A percentile compares a stretch with the other conserved stretches of the same genome.
Evolutionary conservation across 1,140 invertebrate species (phyloP).

Genomic region (Hycleus cichorii): DNA sequence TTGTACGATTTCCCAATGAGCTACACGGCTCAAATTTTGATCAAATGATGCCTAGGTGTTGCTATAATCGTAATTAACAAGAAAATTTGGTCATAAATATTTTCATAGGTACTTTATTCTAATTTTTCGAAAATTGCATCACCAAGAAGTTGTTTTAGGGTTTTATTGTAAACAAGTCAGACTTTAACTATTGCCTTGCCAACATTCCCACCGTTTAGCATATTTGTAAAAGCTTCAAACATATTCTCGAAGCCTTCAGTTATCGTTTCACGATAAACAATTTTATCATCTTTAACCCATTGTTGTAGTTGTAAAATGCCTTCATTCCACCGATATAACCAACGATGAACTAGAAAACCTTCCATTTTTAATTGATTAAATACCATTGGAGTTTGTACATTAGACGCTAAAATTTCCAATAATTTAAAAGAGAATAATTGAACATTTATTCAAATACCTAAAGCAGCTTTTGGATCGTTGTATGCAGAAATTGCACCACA

Average conservation of each 20-base stretch:
- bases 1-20: too few relatives aligned
- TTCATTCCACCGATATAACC: constrained; percentile 50
- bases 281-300: constrained; percentile 57
- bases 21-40: too few relatives aligned
- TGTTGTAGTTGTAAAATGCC: constrained; percentile 51
- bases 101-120: too few relatives aligned
- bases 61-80: too few relatives aligned
- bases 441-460: constrained; percentile 26
- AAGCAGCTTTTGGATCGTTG: constrained; percentile 41
- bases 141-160: not conserved
- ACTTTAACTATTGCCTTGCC: constrained; percentile 55
- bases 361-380: constrained; percentile 53
- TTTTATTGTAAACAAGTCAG: constrained; percentile 1
- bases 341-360: constrained; percentile 56
- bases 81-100: too few relatives aligned
- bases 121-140: too few relatives aligned
- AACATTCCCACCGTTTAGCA: constrained; percentile 54
- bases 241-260: constrained; percentile 63
- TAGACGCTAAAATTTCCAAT: constrained; percentile 40
- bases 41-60: too few relatives aligned
- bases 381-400: constrained; percentile 33
- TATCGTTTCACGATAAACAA: constrained; percentile 56
- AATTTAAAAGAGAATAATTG: not conserved
- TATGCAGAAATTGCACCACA: constrained; percentile 59
- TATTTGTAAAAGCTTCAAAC: constrained; percentile 54